Conservation (phyloP, 2,113 vertebrate species). For the Syngnathoides biaculeatus region DNA sequence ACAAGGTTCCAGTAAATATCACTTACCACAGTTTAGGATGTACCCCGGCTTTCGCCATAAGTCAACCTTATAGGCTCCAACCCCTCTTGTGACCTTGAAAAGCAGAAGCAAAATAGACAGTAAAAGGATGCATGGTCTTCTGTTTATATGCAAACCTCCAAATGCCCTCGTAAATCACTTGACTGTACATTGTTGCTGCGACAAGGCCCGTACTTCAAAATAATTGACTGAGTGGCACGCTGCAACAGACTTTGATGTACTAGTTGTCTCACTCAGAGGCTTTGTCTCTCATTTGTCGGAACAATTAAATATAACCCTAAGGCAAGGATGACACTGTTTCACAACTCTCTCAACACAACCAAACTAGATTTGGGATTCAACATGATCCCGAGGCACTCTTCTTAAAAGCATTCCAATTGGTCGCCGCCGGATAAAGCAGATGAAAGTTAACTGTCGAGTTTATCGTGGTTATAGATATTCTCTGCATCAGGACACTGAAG, state of each 20-base stretch:
- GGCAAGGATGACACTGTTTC: conserved; percentile 39
- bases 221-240: conserved; percentile 22
- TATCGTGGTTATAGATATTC: not conserved
- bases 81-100: not conserved
- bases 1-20: not conserved
- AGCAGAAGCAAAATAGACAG: not conserved
- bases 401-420: conserved; percentile 43
- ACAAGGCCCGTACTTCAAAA: not conserved
- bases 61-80: not conserved
- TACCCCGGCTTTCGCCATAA: not conserved
- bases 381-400: conserved; percentile 48
- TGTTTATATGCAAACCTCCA: conserved; percentile 1
- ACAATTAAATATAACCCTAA: conserved; percentile 65
- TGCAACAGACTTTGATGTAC: conserved; percentile 47
- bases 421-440: conserved; percentile 18
- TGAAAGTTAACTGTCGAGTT: not conserved
- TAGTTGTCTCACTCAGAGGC: conserved; percentile 48
- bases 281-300: conserved; percentile 58
- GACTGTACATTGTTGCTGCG: not conserved
- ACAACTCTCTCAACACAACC: conserved; percentile 38
- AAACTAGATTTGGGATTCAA: not conserved
- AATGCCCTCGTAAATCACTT: not conserved
- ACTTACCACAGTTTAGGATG: not conserved
- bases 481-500: no score
- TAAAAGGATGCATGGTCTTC: not conserved